Evolutionary conservation across 2,797 vertebrate species (phyloP), one percentile per base, ranked within the genome.

Genomic region (Notoglanidium macrostoma): DNA sequence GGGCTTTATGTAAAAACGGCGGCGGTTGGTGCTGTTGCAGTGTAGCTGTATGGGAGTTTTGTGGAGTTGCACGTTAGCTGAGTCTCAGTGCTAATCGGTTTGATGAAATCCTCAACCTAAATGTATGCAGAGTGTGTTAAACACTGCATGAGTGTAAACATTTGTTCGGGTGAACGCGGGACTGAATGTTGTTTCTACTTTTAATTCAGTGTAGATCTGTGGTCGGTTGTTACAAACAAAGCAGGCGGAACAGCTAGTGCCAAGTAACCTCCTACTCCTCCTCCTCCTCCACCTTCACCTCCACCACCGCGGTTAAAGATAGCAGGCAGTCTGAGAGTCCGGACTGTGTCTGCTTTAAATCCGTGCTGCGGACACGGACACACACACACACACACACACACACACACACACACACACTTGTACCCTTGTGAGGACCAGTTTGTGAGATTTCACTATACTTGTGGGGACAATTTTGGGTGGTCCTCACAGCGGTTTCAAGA

Each of bases 141-240:
- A 11, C 68, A 9, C 51, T 54, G 81, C 23, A 46, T 9, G 57
- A 0, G 23, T n/a, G 59, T 29, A 63, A 26, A 29, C 40, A 67
- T 35, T 32, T 65, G 44, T 40, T 46, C 19, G 10, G 14, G 12
- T 55, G 70, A 40, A 72, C 0, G 32, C 59, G 2, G 49, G 49
- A 3, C 51, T 26, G 83, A 44, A 35, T n/a, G 0, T 1, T n/a
- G 49, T 17, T 85, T 57, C 35, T 85, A 11, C 35, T 63, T 65
- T 46, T 15, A 19, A 51, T 44, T 9, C 44, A 10, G 19, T 59
- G 83, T 14, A 40, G 51, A 84, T 55, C 10, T 85, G 51, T 3
- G 70, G 72, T 49, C 21, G 55, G 40, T 8, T 51, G 32, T 26
- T 11, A 61, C 61, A 86, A 68, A 86, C 76, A 68, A 86, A 79